Percentiles rank a stretch among this genome's conserved stretches.
These are phyloP conservation scores for Orchesella flavescens DNA, from an alignment of 2,888 invertebrate genomes.

Conservation along the genomic window DNA sequence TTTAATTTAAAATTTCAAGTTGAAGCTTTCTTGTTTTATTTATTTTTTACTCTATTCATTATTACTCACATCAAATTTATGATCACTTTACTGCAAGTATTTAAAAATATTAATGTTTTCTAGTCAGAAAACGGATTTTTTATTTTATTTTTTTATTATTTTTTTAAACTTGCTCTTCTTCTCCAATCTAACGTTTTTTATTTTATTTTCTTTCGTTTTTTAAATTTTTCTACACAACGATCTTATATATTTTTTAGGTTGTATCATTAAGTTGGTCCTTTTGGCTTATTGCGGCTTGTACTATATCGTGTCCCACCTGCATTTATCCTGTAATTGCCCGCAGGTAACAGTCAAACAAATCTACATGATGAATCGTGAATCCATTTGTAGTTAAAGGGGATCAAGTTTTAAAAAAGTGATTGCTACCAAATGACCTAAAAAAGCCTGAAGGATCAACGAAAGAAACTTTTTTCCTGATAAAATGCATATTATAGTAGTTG, in stretches of 20 bases:
- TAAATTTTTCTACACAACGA: background rate
- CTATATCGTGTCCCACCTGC: constrained; percentile 56
- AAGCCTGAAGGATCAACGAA: constrained; percentile 64
- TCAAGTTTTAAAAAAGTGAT: constrained; percentile 37
- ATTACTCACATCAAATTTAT: background rate
- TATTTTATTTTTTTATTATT: constrained; percentile 12
- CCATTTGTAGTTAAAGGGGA: constrained; percentile 55
- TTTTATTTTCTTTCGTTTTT: constrained; percentile 42
- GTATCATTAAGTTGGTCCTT: constrained; percentile 66
- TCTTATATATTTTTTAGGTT: constrained; percentile 55
- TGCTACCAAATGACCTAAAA: constrained; percentile 29
- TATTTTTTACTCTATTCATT: constrained; percentile 34
- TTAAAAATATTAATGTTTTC: constrained; percentile 25
- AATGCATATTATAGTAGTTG: background rate
- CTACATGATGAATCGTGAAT: constrained; percentile 37
- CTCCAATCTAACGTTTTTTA: constrained; percentile 23
- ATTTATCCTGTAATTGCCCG: constrained; percentile 47
- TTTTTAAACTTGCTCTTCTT: background rate
- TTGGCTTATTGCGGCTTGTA: constrained; percentile 63
- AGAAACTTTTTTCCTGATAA: constrained; percentile 18
- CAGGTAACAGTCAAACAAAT: constrained; percentile 54
- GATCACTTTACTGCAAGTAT: background rate
- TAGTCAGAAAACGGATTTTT: constrained; percentile 9
- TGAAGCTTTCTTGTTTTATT: constrained; percentile 57
- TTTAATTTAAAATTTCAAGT: constrained; percentile 68